phyloP scores from a whole-genome alignment of 1,140 invertebrate species.

The Metopolophium dirhodum region DNA sequence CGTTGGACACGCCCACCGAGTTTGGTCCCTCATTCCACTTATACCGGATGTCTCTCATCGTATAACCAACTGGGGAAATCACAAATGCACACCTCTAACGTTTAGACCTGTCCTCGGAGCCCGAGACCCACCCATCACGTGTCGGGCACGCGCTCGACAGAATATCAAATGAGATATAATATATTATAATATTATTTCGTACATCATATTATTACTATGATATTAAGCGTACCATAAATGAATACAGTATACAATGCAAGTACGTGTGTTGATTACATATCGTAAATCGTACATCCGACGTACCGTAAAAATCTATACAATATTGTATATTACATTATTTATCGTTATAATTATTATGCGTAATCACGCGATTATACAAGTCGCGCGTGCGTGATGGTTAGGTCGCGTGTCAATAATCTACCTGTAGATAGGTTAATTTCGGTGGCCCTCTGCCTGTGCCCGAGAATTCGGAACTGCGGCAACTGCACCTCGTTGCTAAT shows the following conservation, averaged over 20 bases:
- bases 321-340: neutral
- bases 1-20: slow-evolving; percentile 88
- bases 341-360: neutral
- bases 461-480: slow-evolving; percentile 92
- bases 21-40: slow-evolving; percentile 91
- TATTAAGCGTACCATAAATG: too few species aligned
- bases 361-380: neutral
- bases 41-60: slow-evolving; percentile 94
- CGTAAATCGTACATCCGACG: neutral
- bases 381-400: slow-evolving; percentile 50
- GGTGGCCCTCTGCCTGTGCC: slow-evolving; percentile 86
- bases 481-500: slow-evolving; percentile 91
- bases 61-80: slow-evolving; percentile 85
- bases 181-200: neutral
- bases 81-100: slow-evolving; percentile 50
- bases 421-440: slow-evolving; percentile 92
- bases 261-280: neutral
- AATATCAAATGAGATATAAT: neutral
- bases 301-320: neutral
- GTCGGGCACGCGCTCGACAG: neutral
- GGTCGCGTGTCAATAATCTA: slow-evolving; percentile 65
- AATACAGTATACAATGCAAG: too few species aligned
- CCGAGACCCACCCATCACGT: slow-evolving; percentile 49
- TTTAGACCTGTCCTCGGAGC: slow-evolving; percentile 34
- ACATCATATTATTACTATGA: neutral